Evolutionary conservation across 2,113 vertebrate species (phyloP), one percentile per base, ranked within the genome.

Genomic region (Dicaeum eximium): DNA sequence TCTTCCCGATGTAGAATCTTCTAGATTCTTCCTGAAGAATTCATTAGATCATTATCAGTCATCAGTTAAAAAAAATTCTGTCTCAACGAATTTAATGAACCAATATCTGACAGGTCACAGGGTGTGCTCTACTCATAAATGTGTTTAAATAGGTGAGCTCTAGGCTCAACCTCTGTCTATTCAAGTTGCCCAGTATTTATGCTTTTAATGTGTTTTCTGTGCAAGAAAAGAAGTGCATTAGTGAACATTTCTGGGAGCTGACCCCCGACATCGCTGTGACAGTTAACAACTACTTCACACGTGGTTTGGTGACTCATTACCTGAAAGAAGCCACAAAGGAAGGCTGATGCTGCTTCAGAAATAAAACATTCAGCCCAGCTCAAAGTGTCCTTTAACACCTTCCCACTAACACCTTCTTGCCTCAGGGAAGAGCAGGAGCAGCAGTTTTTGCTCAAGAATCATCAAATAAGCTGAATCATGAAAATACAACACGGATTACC

Each of bases 401-500:
- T 31, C 50, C 24, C 33, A 19, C 31, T 2, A 31, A 67, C 57
- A 53, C 48, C 67, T 8, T 54, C 35, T 54, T 72, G 65, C 62
- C 58, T 25, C 7, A 61, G 47, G 61, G 22, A 67, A 50, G 57
- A n/a, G 71, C 40, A 48, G 22, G 1, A 78, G 58, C 38, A n/a
- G 56, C 47, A 10, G 11, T 10, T 62, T 80, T 50, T 38, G 27
- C 23, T 77, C 50, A 44, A 25, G 54, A 73, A 73, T 40, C 45
- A 47, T 72, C 66, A 83, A 13, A 80, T 8, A 69, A 91, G 40
- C 64, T 83, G 40, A 93, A 48, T 80, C 54, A 72, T 17, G 37
- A 77, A 72, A 72, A 83, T 5, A 23, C 3, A 24, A 2, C 30
- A 20, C 0, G 0, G 69, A 35, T 17, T 64, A 65, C 69, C n/a